Conservation (phyloP, 2,797 vertebrate species). For the Hirundo rustica region DNA sequence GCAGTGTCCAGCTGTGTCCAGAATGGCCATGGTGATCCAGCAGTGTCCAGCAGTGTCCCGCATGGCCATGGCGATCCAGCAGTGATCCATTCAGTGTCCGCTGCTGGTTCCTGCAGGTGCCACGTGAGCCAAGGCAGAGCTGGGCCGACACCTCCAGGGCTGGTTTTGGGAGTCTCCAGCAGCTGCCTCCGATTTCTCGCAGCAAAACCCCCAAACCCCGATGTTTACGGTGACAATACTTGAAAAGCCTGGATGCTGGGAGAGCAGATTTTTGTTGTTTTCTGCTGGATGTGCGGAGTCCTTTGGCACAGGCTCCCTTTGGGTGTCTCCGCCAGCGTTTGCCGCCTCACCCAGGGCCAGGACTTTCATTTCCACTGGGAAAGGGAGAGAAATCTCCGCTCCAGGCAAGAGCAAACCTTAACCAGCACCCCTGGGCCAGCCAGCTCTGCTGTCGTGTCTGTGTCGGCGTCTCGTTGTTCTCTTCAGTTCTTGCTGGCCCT, state of each 20-base stretch:
- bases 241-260: slow-evolving; percentile 73
- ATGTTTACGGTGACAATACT: slow-evolving; percentile 88
- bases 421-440: neutral
- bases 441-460: slow-evolving; percentile 2
- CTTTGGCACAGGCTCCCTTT: neutral
- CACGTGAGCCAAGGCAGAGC: neutral
- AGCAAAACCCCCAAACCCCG: neutral
- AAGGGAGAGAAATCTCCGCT: neutral
- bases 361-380: neutral
- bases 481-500: slow-evolving; percentile 10
- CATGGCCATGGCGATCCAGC: neutral
- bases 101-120: neutral
- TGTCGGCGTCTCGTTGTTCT: neutral
- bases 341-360: neutral
- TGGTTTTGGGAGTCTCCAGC: neutral
- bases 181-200: neutral
- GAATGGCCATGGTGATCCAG: neutral
- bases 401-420: neutral
- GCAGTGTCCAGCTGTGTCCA: neutral
- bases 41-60: neutral
- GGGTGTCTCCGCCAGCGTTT: neutral
- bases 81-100: neutral
- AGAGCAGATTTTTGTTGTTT: slow-evolving; percentile 16
- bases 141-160: neutral
- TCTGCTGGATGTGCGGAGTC: neutral